Percentiles rank a stretch among this genome's conserved stretches.
These are phyloP conservation scores for Chondrilla cf. caribensis DNA, from an alignment of 37 sponge, comb jelly and placozoan species.

Conservation along the genomic window DNA sequence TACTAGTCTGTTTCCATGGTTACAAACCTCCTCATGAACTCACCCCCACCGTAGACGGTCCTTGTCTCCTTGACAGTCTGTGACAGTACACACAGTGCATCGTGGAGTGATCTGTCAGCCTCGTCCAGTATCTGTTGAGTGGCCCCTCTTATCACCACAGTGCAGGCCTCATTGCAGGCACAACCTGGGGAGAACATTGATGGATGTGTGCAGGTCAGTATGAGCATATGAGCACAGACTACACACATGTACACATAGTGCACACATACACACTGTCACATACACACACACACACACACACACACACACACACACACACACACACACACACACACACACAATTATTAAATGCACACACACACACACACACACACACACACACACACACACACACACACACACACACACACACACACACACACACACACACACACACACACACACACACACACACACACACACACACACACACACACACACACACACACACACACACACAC, in stretches of 20 bases:
- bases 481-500: too few species aligned
- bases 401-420: constrained; percentile 1
- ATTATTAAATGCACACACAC: background rate
- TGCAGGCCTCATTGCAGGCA: too few species aligned
- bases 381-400: constrained; percentile 33
- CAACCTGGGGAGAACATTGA: too few species aligned
- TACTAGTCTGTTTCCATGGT: background rate
- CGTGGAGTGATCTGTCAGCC: constrained; percentile 93
- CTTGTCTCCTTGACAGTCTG: constrained; percentile 94
- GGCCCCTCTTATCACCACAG: constrained; percentile 92
- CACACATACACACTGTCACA: too few species aligned
- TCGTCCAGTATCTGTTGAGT: constrained; percentile 98
- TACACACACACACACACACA: too few species aligned
- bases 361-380: background rate
- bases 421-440: constrained; percentile 12
- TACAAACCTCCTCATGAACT: background rate
- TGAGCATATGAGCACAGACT: too few species aligned
- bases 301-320: too few species aligned
- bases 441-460: too few species aligned
- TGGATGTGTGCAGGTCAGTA: too few species aligned
- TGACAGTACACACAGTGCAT: constrained; percentile 94
- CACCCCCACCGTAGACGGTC: constrained; percentile 91
- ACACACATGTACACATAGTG: too few species aligned
- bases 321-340: too few species aligned
- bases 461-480: too few species aligned